Conservation (phyloP, 2,888 invertebrate species). For the Thumatha senex region DNA sequence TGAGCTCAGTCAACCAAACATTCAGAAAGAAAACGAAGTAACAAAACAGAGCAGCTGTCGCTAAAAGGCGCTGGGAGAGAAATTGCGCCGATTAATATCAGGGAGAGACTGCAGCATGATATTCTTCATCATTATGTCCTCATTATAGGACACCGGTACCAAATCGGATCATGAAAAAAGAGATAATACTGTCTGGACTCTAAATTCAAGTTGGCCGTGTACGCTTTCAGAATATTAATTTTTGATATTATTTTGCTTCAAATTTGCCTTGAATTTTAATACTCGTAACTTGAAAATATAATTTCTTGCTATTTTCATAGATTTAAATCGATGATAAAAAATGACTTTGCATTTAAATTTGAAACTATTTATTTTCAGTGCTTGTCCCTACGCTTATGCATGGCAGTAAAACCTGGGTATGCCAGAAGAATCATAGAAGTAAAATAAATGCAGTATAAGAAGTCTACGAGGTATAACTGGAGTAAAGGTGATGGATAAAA, state of each 20-base stretch:
- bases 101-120: conserved; percentile 56
- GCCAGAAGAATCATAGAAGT: no score
- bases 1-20: conserved; percentile 13
- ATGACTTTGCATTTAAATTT: no score
- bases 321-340: no score
- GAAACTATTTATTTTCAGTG: no score
- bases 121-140: conserved; percentile 77
- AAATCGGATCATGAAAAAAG: conserved; percentile 50
- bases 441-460: no score
- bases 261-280: no score
- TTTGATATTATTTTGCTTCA: neutral
- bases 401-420: no score
- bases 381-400: no score
- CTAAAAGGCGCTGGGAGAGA: conserved; percentile 44
- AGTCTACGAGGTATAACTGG: no score
- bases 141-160: conserved; percentile 61
- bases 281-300: no score
- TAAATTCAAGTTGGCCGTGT: conserved; percentile 1
- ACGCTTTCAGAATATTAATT: neutral
- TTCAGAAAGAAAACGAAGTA: conserved; percentile 23
- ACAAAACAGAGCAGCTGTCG: conserved; percentile 42
- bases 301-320: no score
- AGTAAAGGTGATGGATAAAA: no score
- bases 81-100: conserved; percentile 61
- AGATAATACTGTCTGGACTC: conserved; percentile 32